Percentiles rank a stretch among this genome's conserved stretches.
Conservation (phyloP, 2,797 vertebrate genomes). For the Dendrocincla tyrannina region DNA sequence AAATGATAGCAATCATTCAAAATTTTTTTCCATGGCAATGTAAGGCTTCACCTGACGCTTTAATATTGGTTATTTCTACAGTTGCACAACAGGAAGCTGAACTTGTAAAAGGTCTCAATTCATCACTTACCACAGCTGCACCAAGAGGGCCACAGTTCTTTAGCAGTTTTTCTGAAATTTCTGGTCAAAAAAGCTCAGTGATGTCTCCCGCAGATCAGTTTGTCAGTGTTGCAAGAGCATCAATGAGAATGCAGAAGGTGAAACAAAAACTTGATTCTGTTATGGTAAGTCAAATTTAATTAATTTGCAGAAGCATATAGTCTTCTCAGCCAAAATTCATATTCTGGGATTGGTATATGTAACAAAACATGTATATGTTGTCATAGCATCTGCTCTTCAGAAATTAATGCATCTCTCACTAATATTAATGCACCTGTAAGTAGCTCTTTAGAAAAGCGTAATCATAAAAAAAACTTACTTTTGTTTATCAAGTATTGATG, state of each 20-base stretch:
- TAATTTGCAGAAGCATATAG: not conserved
- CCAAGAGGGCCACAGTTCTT: conserved; percentile 67
- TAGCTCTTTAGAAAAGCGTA: not conserved
- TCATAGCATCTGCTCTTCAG: not conserved
- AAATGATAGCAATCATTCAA: not conserved
- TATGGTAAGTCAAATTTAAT: conserved; percentile 77
- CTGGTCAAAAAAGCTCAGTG: conserved; percentile 64
- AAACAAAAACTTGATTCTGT: conserved; percentile 92
- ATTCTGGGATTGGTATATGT: not conserved
- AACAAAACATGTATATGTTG: not conserved
- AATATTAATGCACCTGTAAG: not conserved
- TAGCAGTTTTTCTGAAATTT: conserved; percentile 65
- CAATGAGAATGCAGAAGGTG: conserved; percentile 88
- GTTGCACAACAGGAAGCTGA: conserved; percentile 88
- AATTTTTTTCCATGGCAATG: not conserved
- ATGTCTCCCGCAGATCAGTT: conserved; percentile 79
- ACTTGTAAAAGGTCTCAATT: conserved; percentile 75
- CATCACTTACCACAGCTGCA: conserved; percentile 65
- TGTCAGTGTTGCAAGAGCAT: conserved; percentile 76
- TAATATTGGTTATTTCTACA: conserved; percentile 64
- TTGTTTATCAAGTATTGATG: not conserved
- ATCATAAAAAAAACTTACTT: not conserved
- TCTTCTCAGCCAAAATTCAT: not conserved
- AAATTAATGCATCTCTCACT: not conserved
- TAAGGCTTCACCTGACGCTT: conserved; percentile 29